These are phyloP conservation scores for Sepioteuthis lessoniana DNA, from an alignment of 2,888 invertebrate genomes.

Conservation along the genomic window DNA sequence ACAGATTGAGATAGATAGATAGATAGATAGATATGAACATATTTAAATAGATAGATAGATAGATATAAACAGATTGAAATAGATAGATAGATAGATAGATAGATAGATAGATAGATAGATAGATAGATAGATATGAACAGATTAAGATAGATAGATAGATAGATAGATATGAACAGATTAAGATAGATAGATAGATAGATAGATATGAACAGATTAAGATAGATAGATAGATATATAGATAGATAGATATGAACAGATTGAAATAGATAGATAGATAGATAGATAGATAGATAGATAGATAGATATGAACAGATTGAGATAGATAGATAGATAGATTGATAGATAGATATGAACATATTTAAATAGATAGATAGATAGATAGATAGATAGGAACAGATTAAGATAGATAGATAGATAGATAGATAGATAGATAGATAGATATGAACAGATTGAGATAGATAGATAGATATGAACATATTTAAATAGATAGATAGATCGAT, in stretches of 20 bases:
- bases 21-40: neutral
- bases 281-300: neutral
- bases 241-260: too few relatives aligned
- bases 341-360: too few relatives aligned
- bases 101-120: constrained; percentile 35
- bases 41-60: neutral
- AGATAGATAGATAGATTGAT: neutral
- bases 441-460: neutral
- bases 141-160: neutral
- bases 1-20: neutral
- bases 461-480: too few relatives aligned
- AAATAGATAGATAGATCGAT: too few relatives aligned
- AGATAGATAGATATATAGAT: too few relatives aligned
- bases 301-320: neutral
- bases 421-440: constrained; percentile 2
- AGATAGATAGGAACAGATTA: neutral
- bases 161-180: too few relatives aligned
- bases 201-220: too few relatives aligned
- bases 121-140: neutral
- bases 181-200: too few relatives aligned
- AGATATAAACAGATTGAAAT: neutral
- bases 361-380: neutral
- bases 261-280: too few relatives aligned
- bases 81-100: neutral
- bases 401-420: constrained; percentile 37